Evolutionary conservation across 1,140 invertebrate genomes (phyloP), one percentile per base, ranked within the genome.

Genomic region (Sycobia sp.): DNA sequence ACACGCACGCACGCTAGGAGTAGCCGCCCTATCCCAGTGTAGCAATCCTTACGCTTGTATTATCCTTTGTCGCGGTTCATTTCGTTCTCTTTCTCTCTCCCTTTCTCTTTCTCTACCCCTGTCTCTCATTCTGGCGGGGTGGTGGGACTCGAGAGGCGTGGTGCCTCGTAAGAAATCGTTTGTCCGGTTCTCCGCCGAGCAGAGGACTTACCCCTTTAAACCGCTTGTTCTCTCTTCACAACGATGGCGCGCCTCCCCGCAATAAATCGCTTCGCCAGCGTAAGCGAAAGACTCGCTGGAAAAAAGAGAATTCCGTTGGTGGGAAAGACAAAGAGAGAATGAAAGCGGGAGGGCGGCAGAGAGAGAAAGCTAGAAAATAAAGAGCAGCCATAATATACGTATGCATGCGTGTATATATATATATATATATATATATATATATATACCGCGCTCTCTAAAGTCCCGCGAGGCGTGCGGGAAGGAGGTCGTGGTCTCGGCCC

Each of bases 401-500:
- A n/a, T n/a, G n/a, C n/a, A n/a, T n/a, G n/a, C n/a, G n/a, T n/a
- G n/a, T n/a, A n/a, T n/a, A n/a, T n/a, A n/a, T n/a, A n/a, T n/a
- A n/a, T n/a, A n/a, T n/a, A n/a, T n/a, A n/a, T n/a, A n/a, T n/a
- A n/a, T n/a, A n/a, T n/a, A n/a, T n/a, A n/a, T n/a, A n/a, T n/a
- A n/a, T n/a, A n/a, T n/a, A n/a, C n/a, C n/a, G n/a, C n/a, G n/a
- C n/a, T n/a, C n/a, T n/a, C n/a, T n/a, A n/a, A n/a, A n/a, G n/a
- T n/a, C n/a, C n/a, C n/a, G n/a, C n/a, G n/a, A n/a, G n/a, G n/a
- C 14, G 38, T 11, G 10, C 25, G 23, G 18, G 49, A 61, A 53
- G 59, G 59, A 62, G 60, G 51, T 55, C 60, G 51, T n/a, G 39
- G 47, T 59, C 29, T 27, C 18, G 27, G 57, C n/a, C n/a, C n/a